These are phyloP conservation scores for Dicerorhinus sumatrensis DNA, from an alignment of 2,113 vertebrate genomes.

Conservation along the genomic window DNA sequence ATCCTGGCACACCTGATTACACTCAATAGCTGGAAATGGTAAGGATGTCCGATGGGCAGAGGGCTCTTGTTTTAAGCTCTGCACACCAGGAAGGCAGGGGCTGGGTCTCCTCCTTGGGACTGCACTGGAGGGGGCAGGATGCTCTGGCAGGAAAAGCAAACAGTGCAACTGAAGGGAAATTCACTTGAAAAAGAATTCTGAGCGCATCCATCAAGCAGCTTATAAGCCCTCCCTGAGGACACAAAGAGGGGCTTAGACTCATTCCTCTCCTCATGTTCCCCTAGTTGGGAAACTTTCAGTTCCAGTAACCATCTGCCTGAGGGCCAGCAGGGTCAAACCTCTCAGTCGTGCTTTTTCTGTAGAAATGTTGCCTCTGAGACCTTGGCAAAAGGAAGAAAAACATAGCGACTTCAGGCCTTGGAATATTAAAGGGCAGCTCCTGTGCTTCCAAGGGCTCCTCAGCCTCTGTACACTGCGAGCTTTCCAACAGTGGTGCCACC, in stretches of 20 bases:
- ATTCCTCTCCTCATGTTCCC: conserved; percentile 9
- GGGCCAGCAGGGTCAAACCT: background rate
- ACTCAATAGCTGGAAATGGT: conserved; percentile 89
- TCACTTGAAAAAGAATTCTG: conserved; percentile 80
- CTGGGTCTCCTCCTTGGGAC: conserved; percentile 83
- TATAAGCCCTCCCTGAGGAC: conserved; percentile 52
- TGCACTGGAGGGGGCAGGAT: conserved; percentile 85
- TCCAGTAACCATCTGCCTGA: background rate
- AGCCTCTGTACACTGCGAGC: background rate
- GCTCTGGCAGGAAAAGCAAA: conserved; percentile 86
- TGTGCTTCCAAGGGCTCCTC: background rate
- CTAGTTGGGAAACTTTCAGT: background rate
- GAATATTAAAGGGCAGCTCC: background rate
- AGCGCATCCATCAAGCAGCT: conserved; percentile 70
- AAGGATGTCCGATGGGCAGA: conserved; percentile 89
- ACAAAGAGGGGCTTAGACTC: conserved; percentile 66
- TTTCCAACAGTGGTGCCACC: background rate
- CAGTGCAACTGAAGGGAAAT: conserved; percentile 83
- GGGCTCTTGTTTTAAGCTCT: conserved; percentile 86
- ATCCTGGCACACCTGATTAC: conserved; percentile 84
- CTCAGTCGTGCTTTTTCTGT: background rate
- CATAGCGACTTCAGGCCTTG: background rate
- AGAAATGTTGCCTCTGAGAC: background rate
- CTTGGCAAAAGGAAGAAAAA: background rate
- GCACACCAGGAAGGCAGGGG: conserved; percentile 86